These are phyloP conservation scores for Acanthosoma haemorrhoidale DNA, from an alignment of 2,888 invertebrate species.

Conservation along the genomic window DNA sequence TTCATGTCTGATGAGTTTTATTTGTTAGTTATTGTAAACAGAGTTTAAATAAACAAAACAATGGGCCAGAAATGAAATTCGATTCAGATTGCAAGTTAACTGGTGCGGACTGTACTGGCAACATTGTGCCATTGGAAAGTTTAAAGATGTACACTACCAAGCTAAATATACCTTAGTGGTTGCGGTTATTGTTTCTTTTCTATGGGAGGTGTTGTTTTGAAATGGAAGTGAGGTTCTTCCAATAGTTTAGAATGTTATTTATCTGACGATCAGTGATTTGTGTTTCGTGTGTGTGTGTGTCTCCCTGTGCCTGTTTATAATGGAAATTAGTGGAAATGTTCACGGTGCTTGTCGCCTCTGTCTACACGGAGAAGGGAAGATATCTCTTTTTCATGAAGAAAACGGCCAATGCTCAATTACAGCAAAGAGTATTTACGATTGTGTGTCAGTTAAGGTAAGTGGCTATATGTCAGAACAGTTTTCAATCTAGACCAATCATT, in stretches of 20 bases:
- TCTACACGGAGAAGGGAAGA: constrained; percentile 35
- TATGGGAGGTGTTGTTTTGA: not conserved
- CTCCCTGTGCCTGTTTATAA: no score
- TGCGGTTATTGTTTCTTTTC: not conserved
- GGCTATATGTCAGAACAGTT: no score
- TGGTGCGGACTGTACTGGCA: constrained; percentile 11
- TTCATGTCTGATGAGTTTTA: no score
- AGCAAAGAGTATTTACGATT: constrained; percentile 56
- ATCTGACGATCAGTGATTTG: constrained; percentile 15
- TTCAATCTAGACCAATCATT: no score
- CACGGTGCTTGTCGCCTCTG: constrained; percentile 36
- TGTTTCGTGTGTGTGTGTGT: no score
- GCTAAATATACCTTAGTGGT: constrained; percentile 24
- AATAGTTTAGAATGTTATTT: not conserved
- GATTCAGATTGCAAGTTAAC: no score
- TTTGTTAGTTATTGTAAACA: no score
- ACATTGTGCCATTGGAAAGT: constrained; percentile 30
- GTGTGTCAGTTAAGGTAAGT: constrained; percentile 62
- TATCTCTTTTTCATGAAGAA: constrained; percentile 36
- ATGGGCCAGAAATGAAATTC: no score
- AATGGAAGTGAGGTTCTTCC: not conserved
- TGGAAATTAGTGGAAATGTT: constrained; percentile 28
- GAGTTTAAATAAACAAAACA: no score
- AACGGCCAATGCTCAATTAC: constrained; percentile 32
- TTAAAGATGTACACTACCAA: constrained; percentile 24